A percentile compares a stretch with the other conserved stretches of the same genome.
These are phyloP conservation scores for Drosophila buzzatii DNA, from an alignment of 2,888 invertebrate genomes.

Conservation along the genomic window DNA sequence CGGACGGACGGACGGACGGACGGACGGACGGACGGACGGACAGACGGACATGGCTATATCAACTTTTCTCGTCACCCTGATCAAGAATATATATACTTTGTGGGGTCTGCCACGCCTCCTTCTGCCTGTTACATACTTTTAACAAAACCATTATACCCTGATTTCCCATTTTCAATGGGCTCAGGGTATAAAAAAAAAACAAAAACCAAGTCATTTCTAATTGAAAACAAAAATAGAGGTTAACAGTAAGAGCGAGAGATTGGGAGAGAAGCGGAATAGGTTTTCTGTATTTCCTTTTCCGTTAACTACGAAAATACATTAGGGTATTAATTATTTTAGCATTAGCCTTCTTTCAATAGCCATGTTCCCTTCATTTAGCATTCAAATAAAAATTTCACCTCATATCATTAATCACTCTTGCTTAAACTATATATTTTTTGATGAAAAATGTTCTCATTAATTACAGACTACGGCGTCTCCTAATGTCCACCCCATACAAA, in stretches of 20 bases:
- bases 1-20: no score
- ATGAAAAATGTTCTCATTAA: background rate
- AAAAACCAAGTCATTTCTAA: slow-evolving; percentile 18
- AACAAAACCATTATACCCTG: no score
- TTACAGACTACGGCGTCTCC: background rate
- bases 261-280: background rate
- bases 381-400: background rate
- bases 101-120: no score
- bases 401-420: background rate
- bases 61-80: no score
- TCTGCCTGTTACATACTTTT: no score
- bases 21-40: no score
- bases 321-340: background rate
- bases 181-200: no score
- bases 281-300: background rate
- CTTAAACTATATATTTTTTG: background rate
- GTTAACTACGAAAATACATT: background rate
- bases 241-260: background rate
- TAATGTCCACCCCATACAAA: background rate
- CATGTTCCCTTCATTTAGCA: background rate
- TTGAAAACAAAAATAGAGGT: slow-evolving; percentile 12
- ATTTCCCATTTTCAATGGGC: no score
- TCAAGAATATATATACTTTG: no score
- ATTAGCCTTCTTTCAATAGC: background rate
- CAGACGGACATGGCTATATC: no score